These are phyloP conservation scores for Hydrophis major DNA, from an alignment of 2,797 vertebrate genomes.

Conservation along the genomic window DNA sequence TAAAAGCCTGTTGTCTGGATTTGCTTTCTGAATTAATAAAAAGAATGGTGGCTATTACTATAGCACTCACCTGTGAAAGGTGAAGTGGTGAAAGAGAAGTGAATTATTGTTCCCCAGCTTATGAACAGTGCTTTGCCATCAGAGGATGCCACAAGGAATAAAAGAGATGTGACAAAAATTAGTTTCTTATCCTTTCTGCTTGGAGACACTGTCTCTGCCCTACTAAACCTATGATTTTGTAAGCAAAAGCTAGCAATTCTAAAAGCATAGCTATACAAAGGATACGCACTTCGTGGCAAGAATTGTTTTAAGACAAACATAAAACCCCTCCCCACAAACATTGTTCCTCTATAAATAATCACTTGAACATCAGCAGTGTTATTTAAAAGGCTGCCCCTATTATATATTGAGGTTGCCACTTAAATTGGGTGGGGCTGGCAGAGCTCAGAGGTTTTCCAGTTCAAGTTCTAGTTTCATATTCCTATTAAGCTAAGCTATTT, in stretches of 20 bases:
- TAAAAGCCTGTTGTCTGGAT: neutral
- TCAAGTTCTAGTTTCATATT: neutral
- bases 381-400: neutral
- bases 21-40: constrained; percentile 16
- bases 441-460: neutral
- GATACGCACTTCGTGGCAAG: neutral
- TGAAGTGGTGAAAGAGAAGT: neutral
- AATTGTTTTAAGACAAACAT: neutral
- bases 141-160: neutral
- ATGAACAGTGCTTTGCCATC: accelerated
- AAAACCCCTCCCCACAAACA: neutral
- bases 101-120: neutral
- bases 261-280: neutral
- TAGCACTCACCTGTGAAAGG: neutral
- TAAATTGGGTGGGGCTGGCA: neutral
- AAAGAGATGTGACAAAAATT: accelerated
- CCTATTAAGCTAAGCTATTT: neutral
- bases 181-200: neutral
- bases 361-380: neutral
- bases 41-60: constrained; percentile 13
- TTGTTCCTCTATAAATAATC: neutral
- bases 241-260: neutral
- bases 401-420: neutral
- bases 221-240: accelerated
- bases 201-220: neutral